Evolutionary conservation across 2,797 vertebrate genomes (phyloP).

Genomic region (Myotis vivesi): DNA sequence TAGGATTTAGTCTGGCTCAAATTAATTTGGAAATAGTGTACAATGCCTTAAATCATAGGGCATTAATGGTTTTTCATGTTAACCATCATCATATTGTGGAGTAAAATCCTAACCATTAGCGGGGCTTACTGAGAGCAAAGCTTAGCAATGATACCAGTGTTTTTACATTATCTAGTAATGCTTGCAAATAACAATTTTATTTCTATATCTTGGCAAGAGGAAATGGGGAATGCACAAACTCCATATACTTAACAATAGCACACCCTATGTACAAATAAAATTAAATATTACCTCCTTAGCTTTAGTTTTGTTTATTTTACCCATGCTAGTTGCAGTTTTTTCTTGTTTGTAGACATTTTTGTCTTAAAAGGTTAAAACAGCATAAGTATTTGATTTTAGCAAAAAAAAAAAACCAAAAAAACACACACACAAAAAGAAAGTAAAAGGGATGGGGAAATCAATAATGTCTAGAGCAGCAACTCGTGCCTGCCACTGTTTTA

Average conservation of each 20-base stretch:
- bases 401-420: background rate
- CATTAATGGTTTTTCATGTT: background rate
- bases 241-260: background rate
- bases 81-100: background rate
- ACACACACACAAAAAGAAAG: background rate
- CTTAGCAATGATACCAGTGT: background rate
- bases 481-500: background rate
- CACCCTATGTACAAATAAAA: background rate
- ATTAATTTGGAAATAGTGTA: background rate
- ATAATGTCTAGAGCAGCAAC: background rate
- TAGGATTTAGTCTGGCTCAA: slow-evolving; percentile 31
- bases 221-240: background rate
- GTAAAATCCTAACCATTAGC: slow-evolving; percentile 20
- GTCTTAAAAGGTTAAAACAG: background rate
- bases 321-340: slow-evolving; percentile 21
- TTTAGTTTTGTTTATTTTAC: background rate
- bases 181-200: background rate
- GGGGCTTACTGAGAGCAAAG: background rate
- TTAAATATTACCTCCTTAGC: background rate
- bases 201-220: slow-evolving; percentile 16
- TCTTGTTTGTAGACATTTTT: background rate
- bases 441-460: background rate
- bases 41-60: background rate
- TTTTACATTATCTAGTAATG: background rate
- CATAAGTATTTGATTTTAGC: background rate